Base-by-base conservation (phyloP, 1,140 invertebrate genomes). In the Lordiphosa collinella region DNA sequence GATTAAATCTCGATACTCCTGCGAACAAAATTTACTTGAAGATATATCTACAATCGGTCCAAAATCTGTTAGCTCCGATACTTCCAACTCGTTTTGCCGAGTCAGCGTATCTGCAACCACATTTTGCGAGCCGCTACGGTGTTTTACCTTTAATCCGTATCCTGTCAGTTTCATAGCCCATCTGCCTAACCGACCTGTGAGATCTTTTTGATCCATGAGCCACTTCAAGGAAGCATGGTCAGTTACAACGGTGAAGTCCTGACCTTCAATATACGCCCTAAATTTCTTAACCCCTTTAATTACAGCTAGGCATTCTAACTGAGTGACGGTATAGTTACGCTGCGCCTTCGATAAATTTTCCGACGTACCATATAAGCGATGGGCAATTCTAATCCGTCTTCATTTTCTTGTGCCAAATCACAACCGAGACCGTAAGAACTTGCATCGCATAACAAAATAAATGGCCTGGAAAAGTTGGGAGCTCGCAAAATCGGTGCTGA, bases 341-440 rank as follows among this genome's bases (percentile, higher is more conserved):
- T 87, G 70, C 0, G 60, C 54, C 16, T 62, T 72, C 10, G 65
- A 37, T 1, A 87, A 25, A 6, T 72, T 66, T 2, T 65, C 43
- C 3, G 59, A 73, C 6, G n/a, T n/a, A n/a, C n/a, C n/a, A 63
- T 62, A 41, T 65, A 87, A 1, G 73, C 69, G 4, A 86, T 66
- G 0, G 80, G 59, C 12, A 38, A 10, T 35, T 62, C 63, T 5
- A 41, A 14, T 2, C 54, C 63, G 7, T 73, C 56, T 1, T 47
- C 48, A 1, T 43, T 48, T 8, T 36, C 12, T 50, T 69, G 57
- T 11, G 38, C 46, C 4, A 60, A 18, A 0, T 63, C 58, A 9
- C 58, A 50, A 3, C 58, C 55, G 0, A 75, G 11, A 6, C 58
- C 61, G n/a, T 37, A 9, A 1, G 31, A 7, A 16, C 52, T 62